Percentiles rank a stretch among this genome's conserved stretches.
phyloP scores from a whole-genome alignment of 2,797 vertebrate species.

The Thripadectes ignobilis region DNA sequence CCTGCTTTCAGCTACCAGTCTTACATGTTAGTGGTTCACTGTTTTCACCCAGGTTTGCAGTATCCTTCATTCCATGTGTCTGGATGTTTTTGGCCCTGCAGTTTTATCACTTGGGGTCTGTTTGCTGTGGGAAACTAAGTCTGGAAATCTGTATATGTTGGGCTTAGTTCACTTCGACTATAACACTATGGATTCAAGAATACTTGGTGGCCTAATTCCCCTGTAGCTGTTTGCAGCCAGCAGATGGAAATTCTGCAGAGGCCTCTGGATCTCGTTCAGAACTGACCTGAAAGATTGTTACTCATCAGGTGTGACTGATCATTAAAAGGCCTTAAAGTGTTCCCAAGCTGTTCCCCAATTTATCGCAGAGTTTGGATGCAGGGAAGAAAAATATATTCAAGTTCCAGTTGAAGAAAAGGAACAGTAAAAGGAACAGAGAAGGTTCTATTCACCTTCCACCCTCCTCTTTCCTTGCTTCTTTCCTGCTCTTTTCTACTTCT shows the following conservation, averaged over 20 bases:
- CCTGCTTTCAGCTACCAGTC: neutral
- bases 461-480: neutral
- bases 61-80: neutral
- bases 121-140: neutral
- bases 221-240: neutral
- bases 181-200: neutral
- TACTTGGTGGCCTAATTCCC: neutral
- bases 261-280: neutral
- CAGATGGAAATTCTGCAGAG: slow-evolving; percentile 28
- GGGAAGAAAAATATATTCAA: neutral
- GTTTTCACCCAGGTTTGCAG: neutral
- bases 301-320: slow-evolving; percentile 22
- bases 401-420: neutral
- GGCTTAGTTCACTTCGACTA: neutral
- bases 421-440: neutral
- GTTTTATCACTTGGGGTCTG: neutral
- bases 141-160: neutral
- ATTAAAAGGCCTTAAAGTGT: slow-evolving; percentile 13
- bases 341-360: slow-evolving; percentile 14
- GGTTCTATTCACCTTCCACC: neutral
- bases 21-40: neutral
- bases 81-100: neutral
- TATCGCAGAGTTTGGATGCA: neutral
- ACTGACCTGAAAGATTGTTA: slow-evolving; percentile 19
- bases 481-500: neutral